Percentiles rank a stretch among this genome's conserved stretches.
phyloP scores from a whole-genome alignment of 2,797 vertebrate species.

The Ataeniobius toweri region DNA sequence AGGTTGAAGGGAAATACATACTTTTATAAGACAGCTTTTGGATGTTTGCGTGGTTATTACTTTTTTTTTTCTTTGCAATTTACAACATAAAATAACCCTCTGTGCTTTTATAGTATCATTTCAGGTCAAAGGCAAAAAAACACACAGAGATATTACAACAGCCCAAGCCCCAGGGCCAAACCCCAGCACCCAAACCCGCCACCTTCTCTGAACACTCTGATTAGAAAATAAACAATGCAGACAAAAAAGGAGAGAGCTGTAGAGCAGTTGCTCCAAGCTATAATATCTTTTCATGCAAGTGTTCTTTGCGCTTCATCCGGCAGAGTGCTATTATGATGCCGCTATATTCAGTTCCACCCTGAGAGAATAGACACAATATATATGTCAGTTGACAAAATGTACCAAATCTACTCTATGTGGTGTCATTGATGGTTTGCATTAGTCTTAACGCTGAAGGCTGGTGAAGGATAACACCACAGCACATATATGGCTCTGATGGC shows the following conservation, averaged over 20 bases:
- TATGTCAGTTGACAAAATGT: slow-evolving; percentile 72
- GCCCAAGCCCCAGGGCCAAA: slow-evolving; percentile 60
- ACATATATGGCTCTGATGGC: slow-evolving; percentile 42
- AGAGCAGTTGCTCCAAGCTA: slow-evolving; percentile 74
- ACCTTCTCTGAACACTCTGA: slow-evolving; percentile 67
- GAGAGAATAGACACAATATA: slow-evolving; percentile 68
- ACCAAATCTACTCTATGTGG: slow-evolving; percentile 48
- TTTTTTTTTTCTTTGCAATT: slow-evolving; percentile 47
- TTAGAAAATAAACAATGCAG: slow-evolving; percentile 74
- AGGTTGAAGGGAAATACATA: slow-evolving; percentile 28
- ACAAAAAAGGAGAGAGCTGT: slow-evolving; percentile 46
- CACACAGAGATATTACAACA: slow-evolving; percentile 63
- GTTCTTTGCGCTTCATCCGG: slow-evolving; percentile 69
- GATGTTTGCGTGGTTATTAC: slow-evolving; percentile 52
- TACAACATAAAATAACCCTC: slow-evolving; percentile 40
- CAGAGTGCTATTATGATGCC: slow-evolving; percentile 71
- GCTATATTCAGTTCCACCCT: slow-evolving; percentile 71
- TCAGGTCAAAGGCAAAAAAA: slow-evolving; percentile 68
- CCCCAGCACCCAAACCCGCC: slow-evolving; percentile 46
- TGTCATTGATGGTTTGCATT: slow-evolving; percentile 62
- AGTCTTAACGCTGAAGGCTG: slow-evolving; percentile 64
- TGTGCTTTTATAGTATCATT: slow-evolving; percentile 55
- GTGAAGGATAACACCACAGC: slow-evolving; percentile 54
- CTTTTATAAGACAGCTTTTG: slow-evolving; percentile 50
- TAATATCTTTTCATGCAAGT: slow-evolving; percentile 77